Evolutionary conservation across 1,140 invertebrate genomes (phyloP).

Genomic region (Araneus ventricosus): DNA sequence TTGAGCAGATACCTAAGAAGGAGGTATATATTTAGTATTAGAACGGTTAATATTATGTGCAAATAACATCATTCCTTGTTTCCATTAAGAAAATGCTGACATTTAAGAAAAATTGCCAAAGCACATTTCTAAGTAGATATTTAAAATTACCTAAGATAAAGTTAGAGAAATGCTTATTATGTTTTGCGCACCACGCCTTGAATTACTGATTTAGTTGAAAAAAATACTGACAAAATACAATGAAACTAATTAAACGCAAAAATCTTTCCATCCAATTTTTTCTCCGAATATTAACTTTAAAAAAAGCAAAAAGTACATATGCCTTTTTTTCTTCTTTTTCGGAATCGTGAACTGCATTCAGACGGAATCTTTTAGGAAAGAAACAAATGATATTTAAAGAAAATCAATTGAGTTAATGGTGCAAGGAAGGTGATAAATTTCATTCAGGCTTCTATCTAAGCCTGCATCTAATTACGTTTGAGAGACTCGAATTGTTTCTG

Average conservation of each 20-base stretch:
- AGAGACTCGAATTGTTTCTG: constrained; percentile 19
- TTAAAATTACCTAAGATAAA: too few species aligned
- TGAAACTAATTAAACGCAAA: not conserved
- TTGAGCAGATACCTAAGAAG: too few species aligned
- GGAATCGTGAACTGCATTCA: not conserved
- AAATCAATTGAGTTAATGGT: constrained; percentile 6
- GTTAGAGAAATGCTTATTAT: too few species aligned
- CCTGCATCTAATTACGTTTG: constrained; percentile 34
- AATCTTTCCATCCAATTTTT: not conserved
- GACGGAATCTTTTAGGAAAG: not conserved
- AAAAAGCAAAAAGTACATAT: not conserved
- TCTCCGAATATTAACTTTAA: not conserved
- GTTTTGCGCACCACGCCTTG: too few species aligned
- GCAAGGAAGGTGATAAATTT: constrained; percentile 20
- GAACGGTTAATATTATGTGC: too few species aligned
- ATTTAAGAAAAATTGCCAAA: too few species aligned
- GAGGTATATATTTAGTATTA: too few species aligned
- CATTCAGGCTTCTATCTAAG: constrained; percentile 11
- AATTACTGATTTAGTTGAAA: too few species aligned
- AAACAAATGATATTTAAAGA: constrained; percentile 24
- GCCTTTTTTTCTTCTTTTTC: not conserved
- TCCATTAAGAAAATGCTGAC: too few species aligned
- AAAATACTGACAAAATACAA: too few species aligned
- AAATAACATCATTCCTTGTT: too few species aligned
- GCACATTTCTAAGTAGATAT: too few species aligned